Evolutionary conservation across 2,888 invertebrate genomes (phyloP), one percentile per base, ranked within the genome.

Genomic region (Dynastes grantii): DNA sequence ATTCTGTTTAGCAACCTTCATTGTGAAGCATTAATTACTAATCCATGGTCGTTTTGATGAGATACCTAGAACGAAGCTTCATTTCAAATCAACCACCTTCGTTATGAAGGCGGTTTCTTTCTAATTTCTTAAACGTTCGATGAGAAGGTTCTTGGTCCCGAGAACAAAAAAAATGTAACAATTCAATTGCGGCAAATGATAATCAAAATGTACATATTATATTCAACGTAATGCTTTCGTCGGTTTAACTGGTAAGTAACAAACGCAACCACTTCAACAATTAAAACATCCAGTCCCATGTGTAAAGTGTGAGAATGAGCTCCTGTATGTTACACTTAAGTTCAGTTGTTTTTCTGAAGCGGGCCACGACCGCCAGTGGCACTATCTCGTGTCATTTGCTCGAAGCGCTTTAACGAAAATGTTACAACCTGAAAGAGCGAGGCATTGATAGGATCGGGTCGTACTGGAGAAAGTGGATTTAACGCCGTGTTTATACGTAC

Each of bases 351-450:
- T 68, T 51, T n/a, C 68, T 51, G 27, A 32, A 16, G 27, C 51
- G 51, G 51, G 29, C 51, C 11, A 6, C 8, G 2, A 68, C 51
- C 4, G 68, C 49, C 51, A 29, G 9, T 64, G 4, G 61, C 76
- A 49, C 76, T 63, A 76, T 51, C 76, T 76, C 49, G 22, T 64
- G 32, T 29, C 49, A 22, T 76, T 76, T 49, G 53, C 16, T 22
- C 53, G 71, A 27, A 71, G 16, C 29, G 45, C 37, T 73, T 22
- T 27, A 45, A 29, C 32, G 58, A 32, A 58, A 71, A 53, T 22
- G 53, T 61, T 37, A 22, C 40, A 68, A 68, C 49, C 51, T 51
- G 29, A 32, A 53, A 68, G 68, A 51, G 29, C 5, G 27, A 27
- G 22, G 16, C 22, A 11, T 29, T 13, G 27, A 29, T 16, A 13